A percentile compares a stretch with the other conserved stretches of the same genome.
Conservation (phyloP, 2,113 vertebrate genomes). For the Pimephales promelas region DNA sequence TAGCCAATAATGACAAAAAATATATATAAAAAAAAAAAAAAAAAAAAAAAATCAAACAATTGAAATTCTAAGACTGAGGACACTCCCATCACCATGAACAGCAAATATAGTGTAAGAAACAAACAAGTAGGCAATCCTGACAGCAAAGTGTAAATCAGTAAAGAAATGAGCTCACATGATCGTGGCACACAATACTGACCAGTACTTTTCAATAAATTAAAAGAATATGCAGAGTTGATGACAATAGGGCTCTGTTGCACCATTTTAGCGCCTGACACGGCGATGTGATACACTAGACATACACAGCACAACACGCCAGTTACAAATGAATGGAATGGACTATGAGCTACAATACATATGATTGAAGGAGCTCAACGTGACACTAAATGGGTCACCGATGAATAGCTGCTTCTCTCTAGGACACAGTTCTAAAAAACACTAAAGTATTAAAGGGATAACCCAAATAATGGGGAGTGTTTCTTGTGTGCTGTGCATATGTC, state of each 20-base stretch:
- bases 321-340: constrained; percentile 59
- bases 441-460: constrained; percentile 33
- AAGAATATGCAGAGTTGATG: background rate
- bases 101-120: constrained; percentile 29
- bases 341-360: constrained; percentile 41
- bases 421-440: background rate
- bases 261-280: constrained; percentile 57
- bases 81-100: constrained; percentile 9
- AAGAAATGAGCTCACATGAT: background rate
- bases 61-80: background rate
- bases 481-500: constrained; percentile 7
- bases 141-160: constrained; percentile 10
- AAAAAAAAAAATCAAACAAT: background rate
- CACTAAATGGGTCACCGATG: constrained; percentile 41
- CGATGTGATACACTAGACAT: constrained; percentile 37
- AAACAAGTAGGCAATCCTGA: background rate
- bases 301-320: constrained; percentile 47
- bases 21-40: too few species aligned
- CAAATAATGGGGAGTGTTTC: background rate
- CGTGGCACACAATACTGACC: constrained; percentile 8
- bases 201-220: constrained; percentile 2
- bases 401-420: constrained; percentile 56
- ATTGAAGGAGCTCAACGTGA: constrained; percentile 5
- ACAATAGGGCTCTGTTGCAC: constrained; percentile 14
- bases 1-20: background rate